phyloP scores from a whole-genome alignment of 2,888 invertebrate genomes.

The Protodeltote pygarga region DNA sequence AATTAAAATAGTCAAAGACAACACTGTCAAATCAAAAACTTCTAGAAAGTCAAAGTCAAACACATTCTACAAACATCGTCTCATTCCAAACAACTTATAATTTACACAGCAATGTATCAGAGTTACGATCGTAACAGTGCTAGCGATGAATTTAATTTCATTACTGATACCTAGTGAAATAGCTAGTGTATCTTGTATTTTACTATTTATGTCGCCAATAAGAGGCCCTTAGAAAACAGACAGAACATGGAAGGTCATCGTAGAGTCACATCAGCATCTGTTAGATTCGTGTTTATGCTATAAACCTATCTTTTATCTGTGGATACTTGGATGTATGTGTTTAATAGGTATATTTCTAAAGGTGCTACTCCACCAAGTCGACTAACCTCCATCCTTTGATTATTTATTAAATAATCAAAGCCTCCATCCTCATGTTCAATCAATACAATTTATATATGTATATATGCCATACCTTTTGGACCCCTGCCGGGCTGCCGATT shows the following conservation, averaged over 20 bases:
- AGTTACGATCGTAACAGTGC: neutral
- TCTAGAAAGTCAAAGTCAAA: no score
- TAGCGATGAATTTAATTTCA: slow-evolving; percentile 4
- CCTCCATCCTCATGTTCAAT: no score
- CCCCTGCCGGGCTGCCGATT: no score
- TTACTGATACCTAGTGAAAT: slow-evolving; percentile 6
- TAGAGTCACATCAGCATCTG: slow-evolving; percentile 18
- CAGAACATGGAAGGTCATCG: slow-evolving; percentile 35
- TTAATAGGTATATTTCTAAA: no score
- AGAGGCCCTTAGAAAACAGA: slow-evolving; percentile 12
- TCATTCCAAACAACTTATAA: neutral
- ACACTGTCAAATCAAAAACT: no score
- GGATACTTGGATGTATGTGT: neutral
- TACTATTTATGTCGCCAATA: slow-evolving; percentile 22
- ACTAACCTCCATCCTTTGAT: no score
- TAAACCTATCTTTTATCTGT: slow-evolving; percentile 20
- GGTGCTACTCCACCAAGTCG: no score
- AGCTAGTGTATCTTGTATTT: slow-evolving; percentile 12
- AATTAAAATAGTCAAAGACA: no score
- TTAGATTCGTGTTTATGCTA: neutral
- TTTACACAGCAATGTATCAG: neutral
- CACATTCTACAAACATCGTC: no score
- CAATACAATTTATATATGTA: no score
- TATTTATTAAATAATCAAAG: no score
- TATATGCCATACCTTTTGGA: no score